Conservation (phyloP, 2,888 invertebrate species). For the Pantelozetes paolii region DNA sequence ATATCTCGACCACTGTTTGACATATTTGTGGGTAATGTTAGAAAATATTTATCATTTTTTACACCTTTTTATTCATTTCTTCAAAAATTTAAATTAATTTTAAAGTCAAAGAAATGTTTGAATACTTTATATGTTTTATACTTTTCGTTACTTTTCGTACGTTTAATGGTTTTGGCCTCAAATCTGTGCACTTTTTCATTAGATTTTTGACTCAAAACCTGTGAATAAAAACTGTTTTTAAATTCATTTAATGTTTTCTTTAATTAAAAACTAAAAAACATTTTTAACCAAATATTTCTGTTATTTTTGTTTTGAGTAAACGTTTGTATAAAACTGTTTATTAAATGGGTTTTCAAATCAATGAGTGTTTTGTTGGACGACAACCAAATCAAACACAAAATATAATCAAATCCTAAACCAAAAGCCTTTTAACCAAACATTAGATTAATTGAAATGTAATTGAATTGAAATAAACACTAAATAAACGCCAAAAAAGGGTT, state of each 20-base stretch:
- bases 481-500: background rate
- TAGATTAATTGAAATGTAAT: background rate
- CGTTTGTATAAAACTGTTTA: background rate
- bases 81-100: too few relatives aligned
- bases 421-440: background rate
- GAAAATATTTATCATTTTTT: too few relatives aligned
- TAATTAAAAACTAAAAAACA: background rate
- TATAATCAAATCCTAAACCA: background rate
- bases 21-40: too few relatives aligned
- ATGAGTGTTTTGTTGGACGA: background rate
- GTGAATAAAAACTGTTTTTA: too few relatives aligned
- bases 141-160: too few relatives aligned
- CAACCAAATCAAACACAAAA: slow-evolving; percentile 6
- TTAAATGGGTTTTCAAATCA: background rate
- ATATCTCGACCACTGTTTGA: too few relatives aligned
- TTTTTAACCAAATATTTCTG: background rate
- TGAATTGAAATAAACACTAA: background rate
- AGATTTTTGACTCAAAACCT: too few relatives aligned
- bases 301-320: background rate
- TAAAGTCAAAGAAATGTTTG: too few relatives aligned
- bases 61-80: too few relatives aligned
- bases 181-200: slow-evolving; percentile 10
- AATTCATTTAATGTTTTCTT: background rate
- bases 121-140: too few relatives aligned
- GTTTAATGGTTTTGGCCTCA: slow-evolving; percentile 21